Evolutionary conservation across 2,113 vertebrate species (phyloP).

Genomic region (Zingel zingel): DNA sequence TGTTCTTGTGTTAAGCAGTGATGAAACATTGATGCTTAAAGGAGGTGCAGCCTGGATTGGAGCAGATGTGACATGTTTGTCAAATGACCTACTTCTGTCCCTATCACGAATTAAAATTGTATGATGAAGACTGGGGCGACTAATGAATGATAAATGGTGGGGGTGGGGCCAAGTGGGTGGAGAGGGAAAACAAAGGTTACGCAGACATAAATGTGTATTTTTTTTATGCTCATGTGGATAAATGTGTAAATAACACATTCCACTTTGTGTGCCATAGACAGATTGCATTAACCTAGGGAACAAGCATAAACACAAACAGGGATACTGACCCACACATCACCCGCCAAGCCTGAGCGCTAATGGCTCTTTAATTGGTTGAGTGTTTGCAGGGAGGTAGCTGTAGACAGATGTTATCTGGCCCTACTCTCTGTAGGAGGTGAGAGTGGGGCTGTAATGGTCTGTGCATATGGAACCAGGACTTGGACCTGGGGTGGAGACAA

Average conservation of each 20-base stretch:
- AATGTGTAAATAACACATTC: slow-evolving; percentile 29
- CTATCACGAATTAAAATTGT: slow-evolving; percentile 86
- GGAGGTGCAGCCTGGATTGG: slow-evolving; percentile 74
- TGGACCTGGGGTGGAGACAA: slow-evolving; percentile 44
- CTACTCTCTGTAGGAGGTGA: slow-evolving; percentile 66
- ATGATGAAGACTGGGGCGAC: slow-evolving; percentile 78
- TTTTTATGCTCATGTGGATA: neutral
- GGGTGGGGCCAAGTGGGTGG: slow-evolving; percentile 56
- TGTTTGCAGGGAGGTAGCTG: slow-evolving; percentile 69
- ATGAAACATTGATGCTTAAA: slow-evolving; percentile 78
- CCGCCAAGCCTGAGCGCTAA: slow-evolving; percentile 67
- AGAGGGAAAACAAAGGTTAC: slow-evolving; percentile 62
- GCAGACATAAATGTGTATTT: slow-evolving; percentile 15
- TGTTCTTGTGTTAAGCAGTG: slow-evolving; percentile 46
- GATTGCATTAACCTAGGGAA: slow-evolving; percentile 36
- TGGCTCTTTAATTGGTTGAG: slow-evolving; percentile 76
- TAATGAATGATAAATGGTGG: slow-evolving; percentile 80
- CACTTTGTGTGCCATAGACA: neutral
- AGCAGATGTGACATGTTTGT: slow-evolving; percentile 86
- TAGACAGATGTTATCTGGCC: slow-evolving; percentile 75
- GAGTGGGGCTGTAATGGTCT: slow-evolving; percentile 65
- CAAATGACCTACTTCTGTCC: slow-evolving; percentile 86
- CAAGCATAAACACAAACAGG: slow-evolving; percentile 44
- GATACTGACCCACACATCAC: slow-evolving; percentile 49
- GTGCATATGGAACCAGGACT: slow-evolving; percentile 56